Conservation (phyloP, 37 sponge, comb jelly and placozoan species). For the Petrosia ficiformis region DNA sequence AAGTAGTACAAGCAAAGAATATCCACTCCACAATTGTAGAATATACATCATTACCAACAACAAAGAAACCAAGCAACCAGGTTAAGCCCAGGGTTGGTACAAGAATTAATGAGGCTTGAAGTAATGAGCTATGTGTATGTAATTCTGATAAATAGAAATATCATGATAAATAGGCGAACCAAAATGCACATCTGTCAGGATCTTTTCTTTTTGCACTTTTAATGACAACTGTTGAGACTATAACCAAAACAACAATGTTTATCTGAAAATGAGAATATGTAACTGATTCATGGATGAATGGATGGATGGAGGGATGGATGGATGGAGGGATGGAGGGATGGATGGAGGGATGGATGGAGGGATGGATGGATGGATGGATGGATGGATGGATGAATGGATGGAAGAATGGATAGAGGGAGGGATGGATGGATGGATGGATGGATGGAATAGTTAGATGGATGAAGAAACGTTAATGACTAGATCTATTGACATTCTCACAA, state of each 20-base stretch:
- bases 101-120: conserved; percentile 56
- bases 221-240: conserved; percentile 24
- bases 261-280: conserved; percentile 37
- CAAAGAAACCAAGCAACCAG: conserved; percentile 73
- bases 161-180: conserved; percentile 3
- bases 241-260: conserved; percentile 38
- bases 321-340: too few species aligned
- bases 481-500: too few species aligned
- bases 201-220: conserved; percentile 34
- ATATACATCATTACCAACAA: conserved; percentile 25
- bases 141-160: not conserved
- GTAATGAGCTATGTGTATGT: conserved; percentile 19
- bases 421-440: too few species aligned
- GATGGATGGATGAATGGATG: too few species aligned
- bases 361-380: too few species aligned
- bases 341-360: too few species aligned
- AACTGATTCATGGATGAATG: too few species aligned
- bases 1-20: conserved; percentile 54
- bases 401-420: too few species aligned
- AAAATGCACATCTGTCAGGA: conserved; percentile 11
- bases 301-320: too few species aligned
- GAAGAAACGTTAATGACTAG: too few species aligned
- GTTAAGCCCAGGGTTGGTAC: conserved; percentile 65
- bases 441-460: too few species aligned
- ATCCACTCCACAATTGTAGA: conserved; percentile 53